Evolutionary conservation across 2,113 vertebrate genomes (phyloP), one percentile per base, ranked within the genome.

Genomic region (Vicugna pacos): DNA sequence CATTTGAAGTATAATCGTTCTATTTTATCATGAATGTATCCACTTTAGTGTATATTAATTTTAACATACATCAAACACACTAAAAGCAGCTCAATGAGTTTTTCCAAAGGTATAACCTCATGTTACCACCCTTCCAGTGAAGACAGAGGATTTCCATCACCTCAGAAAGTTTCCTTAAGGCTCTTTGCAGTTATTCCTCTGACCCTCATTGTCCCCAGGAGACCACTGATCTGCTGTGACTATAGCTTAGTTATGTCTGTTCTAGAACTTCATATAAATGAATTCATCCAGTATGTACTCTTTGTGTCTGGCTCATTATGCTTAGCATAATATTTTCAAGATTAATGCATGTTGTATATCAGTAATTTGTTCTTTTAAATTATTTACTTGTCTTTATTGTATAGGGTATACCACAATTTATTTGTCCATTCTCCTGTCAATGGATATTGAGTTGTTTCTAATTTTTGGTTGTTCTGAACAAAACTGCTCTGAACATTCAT

Each of bases 271-370:
- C 56, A 80, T 60, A 38, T 8, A 72, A 94, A 79, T 89, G 42
- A 73, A 93, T 48, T 73, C 32, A 42, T 52, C 35, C 10, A 76
- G 28, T 24, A 32, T 8, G 73, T 50, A 60, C 11, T 69, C 62
- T 84, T 79, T 48, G 16, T 48, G 24, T 84, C 48, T 84, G 70
- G 19, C 6, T 79, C 65, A 32, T 76, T 92, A 58, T 48, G 50
- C 26, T 82, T 14, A 87, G 28, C n/a, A n/a, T 64, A 79, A 32
- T 69, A 67, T 89, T 83, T 88, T 89, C 81, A 87, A 91, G 91
- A 75, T 76, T 75, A 46, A 42, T 52, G 12, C 28, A 46, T 87
- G 50, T 48, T 42, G 46, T 67, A 26, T 32, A 62, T 69, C 65
- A 35, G 8, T 75, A 69, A 80, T 69, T 67, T 81, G 28, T 80